Evolutionary conservation across 2,888 invertebrate species (phyloP).

Genomic region (Amiota communis): DNA sequence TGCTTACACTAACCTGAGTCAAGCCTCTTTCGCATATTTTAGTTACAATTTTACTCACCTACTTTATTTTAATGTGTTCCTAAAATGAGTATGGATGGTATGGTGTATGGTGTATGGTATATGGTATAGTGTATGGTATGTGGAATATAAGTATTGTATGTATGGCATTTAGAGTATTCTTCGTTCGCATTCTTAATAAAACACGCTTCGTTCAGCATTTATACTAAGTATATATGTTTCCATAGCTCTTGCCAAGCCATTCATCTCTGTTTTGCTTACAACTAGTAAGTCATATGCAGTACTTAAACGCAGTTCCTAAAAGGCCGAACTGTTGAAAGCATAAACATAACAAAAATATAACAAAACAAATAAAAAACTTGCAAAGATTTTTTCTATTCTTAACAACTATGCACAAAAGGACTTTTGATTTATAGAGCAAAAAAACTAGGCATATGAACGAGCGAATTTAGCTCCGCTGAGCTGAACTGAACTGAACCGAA

Average conservation of each 20-base stretch:
- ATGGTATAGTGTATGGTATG: background rate
- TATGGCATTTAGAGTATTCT: conserved; percentile 58
- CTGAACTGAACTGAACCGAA: conserved; percentile 19
- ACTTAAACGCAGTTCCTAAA: conserved; percentile 52
- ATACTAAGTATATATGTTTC: too few species aligned
- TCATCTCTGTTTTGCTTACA: background rate
- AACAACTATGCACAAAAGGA: conserved; percentile 60
- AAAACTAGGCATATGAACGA: conserved; percentile 18
- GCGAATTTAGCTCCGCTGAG: conserved; percentile 32
- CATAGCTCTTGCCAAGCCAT: background rate
- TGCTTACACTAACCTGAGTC: background rate
- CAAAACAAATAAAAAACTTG: conserved; percentile 18
- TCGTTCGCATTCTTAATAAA: conserved; percentile 45
- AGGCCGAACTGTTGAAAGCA: conserved; percentile 20
- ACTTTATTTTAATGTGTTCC: conserved; percentile 60
- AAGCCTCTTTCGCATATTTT: background rate
- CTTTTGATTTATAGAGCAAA: conserved; percentile 58
- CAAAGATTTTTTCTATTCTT: background rate
- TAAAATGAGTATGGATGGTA: conserved; percentile 48
- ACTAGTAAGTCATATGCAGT: background rate
- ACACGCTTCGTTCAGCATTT: background rate
- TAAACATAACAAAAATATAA: conserved; percentile 37
- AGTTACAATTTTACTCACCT: conserved; percentile 35
- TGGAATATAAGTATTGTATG: conserved; percentile 43
- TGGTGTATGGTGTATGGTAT: background rate